Evolutionary conservation across 1,140 invertebrate genomes (phyloP).

Genomic region (Drosophila pruinosa): DNA sequence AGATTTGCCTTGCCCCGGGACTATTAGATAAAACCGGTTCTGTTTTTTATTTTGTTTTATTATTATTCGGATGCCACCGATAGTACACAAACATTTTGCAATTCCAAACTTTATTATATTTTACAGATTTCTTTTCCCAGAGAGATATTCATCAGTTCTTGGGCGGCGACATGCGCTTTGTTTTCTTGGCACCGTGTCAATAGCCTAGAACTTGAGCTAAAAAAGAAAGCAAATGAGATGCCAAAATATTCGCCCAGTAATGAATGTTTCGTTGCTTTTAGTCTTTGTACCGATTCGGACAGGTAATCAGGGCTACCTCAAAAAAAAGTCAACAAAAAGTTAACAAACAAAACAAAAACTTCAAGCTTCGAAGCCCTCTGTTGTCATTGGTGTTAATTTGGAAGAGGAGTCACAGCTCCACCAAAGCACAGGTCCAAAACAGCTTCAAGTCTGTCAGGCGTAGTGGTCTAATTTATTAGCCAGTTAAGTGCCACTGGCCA

Average conservation of each 20-base stretch:
- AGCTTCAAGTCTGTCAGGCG: not conserved
- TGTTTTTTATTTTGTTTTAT: constrained; percentile 18
- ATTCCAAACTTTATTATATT: constrained; percentile 50
- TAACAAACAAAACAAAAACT: constrained; percentile 25
- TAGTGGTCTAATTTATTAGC: constrained; percentile 29
- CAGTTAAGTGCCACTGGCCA: not conserved
- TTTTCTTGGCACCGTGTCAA: constrained; percentile 54
- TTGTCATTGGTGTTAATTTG: constrained; percentile 42
- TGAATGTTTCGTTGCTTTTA: constrained; percentile 21
- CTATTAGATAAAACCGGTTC: constrained; percentile 56
- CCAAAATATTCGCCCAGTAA: constrained; percentile 43
- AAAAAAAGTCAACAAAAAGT: constrained; percentile 13
- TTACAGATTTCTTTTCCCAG: constrained; percentile 23
- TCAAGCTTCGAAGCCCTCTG: constrained; percentile 15
- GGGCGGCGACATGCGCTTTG: constrained; percentile 45
- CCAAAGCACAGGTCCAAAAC: not conserved
- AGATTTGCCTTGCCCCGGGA: too few relatives aligned
- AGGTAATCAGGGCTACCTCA: constrained; percentile 50
- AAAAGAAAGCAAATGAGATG: constrained; percentile 23
- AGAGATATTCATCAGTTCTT: constrained; percentile 24
- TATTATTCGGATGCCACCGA: constrained; percentile 29
- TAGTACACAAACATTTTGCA: constrained; percentile 29
- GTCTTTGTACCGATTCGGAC: constrained; percentile 29
- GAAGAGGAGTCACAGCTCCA: constrained; percentile 16
- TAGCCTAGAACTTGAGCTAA: constrained; percentile 58